phyloP scores from a whole-genome alignment of 2,113 vertebrate genomes.

The Chlorodrepanis virens region DNA sequence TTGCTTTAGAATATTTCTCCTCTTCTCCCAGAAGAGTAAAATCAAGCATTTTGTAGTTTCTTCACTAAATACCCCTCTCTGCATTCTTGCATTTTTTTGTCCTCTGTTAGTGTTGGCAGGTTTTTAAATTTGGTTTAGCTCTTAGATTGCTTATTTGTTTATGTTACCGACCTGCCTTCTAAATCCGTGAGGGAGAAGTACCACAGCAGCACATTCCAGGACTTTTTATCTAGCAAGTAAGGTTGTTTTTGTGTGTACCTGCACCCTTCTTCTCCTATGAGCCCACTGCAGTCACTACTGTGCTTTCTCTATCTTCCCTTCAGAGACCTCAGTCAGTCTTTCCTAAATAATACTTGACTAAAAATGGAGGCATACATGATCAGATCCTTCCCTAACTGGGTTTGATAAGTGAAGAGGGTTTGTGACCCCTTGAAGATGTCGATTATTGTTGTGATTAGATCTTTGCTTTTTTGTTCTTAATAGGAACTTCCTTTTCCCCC shows the following conservation, averaged over 20 bases:
- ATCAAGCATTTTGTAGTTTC: background rate
- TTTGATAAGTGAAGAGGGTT: background rate
- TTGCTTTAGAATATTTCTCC: background rate
- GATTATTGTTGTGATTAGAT: background rate
- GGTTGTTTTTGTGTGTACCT: background rate
- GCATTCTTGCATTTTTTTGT: background rate
- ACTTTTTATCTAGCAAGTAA: background rate
- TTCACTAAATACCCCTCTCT: background rate
- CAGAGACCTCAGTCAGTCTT: background rate
- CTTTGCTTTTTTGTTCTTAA: background rate
- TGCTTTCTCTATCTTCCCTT: background rate
- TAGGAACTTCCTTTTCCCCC: accelerated
- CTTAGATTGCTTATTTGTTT: background rate
- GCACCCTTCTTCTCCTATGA: accelerated
- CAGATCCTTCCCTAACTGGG: background rate
- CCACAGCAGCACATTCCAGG: background rate
- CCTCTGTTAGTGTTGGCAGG: background rate
- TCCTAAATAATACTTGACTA: background rate
- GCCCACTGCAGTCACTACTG: background rate
- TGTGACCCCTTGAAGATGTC: background rate
- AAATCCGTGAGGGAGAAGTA: background rate
- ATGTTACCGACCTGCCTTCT: background rate
- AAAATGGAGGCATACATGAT: background rate
- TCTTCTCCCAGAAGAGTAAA: background rate
- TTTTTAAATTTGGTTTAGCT: background rate